Conservation (phyloP, 1,140 invertebrate species). For the Acyrthosiphon pisum region DNA sequence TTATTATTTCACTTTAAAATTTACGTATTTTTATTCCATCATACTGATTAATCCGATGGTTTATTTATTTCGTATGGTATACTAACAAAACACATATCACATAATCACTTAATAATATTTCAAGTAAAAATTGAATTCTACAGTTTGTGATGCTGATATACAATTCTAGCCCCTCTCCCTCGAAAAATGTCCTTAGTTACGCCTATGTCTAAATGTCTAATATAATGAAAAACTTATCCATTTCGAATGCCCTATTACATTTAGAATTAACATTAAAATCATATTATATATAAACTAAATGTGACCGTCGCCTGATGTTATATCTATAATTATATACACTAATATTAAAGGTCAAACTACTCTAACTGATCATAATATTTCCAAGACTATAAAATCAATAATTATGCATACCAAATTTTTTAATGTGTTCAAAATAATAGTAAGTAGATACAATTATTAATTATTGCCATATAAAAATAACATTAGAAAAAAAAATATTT, state of each 20-base stretch:
- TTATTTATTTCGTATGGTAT: not conserved
- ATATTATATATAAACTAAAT: not conserved
- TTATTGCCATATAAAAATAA: not conserved
- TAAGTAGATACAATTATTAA: not conserved
- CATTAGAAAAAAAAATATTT: not conserved
- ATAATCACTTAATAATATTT: not conserved
- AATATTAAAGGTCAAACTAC: not conserved
- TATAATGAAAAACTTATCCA: too few relatives aligned
- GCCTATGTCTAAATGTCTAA: too few relatives aligned
- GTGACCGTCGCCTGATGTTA: not conserved
- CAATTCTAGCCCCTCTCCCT: too few relatives aligned
- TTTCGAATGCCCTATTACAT: too few relatives aligned
- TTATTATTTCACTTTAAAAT: not conserved
- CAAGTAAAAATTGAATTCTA: not conserved
- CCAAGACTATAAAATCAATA: not conserved
- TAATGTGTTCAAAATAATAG: constrained; percentile 1
- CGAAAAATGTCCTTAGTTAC: too few relatives aligned
- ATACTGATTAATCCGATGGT: not conserved
- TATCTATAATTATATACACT: not conserved
- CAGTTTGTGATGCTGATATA: too few relatives aligned
- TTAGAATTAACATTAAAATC: not conserved
- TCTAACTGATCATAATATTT: not conserved
- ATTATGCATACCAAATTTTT: not conserved
- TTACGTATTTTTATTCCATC: too few relatives aligned
- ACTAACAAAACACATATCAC: not conserved